Evolutionary conservation across 2,888 invertebrate species (phyloP), one percentile per base, ranked within the genome.

Genomic region (Euspilapteryx auroguttella): DNA sequence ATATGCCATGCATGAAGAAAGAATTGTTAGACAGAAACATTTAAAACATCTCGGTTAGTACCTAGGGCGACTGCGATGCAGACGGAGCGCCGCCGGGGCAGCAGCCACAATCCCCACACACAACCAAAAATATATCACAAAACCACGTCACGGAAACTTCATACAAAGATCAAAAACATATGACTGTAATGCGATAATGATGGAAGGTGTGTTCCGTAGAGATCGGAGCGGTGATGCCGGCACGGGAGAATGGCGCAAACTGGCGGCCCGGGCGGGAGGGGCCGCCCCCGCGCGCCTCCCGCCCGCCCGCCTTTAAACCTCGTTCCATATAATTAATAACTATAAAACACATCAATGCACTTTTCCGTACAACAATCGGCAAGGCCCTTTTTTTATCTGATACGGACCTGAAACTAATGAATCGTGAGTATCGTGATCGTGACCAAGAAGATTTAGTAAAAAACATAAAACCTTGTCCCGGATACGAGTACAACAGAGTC

Each of bases 291-390:
- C 31, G 34, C 36, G 36, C 31, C 42, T 40, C 38, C 38, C 37
- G 34, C 25, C 34, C 34, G 33, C 38, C 34, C 31, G 30, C n/a
- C n/a, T n/a, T n/a, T n/a, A n/a, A n/a, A n/a, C n/a, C n/a, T n/a
- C n/a, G n/a, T n/a, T 59, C 64, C 66, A 64, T 65, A 69, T 71
- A 68, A 66, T 68, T 65, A 64, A 64, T 66, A 56, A 58, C 46
- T 57, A 55, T 59, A 57, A 50, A 12, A 57, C 62, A 62, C 58
- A 54, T 21, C 49, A 53, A 48, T 61, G 58, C 59, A 49, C 53
- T 56, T 65, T 65, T 29, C 25, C 21, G 14, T 25, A n/a, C 14
- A 6, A 28, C n/a, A n/a, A n/a, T n/a, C n/a, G n/a, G n/a, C 32
- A 28, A 71, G 71, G 73, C 71, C 68, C 64, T 32, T 31, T 27